phyloP scores from a whole-genome alignment of 2,797 vertebrate species.

The Pipistrellus pipistrellus region DNA sequence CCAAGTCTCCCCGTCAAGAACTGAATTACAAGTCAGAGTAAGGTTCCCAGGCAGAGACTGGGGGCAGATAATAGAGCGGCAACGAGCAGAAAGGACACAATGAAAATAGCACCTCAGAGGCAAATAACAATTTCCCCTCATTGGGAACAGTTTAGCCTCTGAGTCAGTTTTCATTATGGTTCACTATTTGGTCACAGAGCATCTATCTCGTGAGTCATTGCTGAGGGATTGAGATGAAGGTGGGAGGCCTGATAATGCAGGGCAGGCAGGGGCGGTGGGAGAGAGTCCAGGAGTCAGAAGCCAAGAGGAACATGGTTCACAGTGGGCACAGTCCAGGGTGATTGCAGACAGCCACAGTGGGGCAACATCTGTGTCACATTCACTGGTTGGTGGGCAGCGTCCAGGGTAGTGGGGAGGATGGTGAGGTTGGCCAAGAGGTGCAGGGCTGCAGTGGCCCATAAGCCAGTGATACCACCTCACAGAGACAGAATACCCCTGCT shows the following conservation, averaged over 20 bases:
- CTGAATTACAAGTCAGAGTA: neutral
- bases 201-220: neutral
- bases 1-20: neutral
- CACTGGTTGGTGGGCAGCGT: neutral
- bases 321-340: neutral
- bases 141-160: neutral
- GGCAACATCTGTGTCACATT: neutral
- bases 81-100: neutral
- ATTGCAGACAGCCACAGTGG: neutral
- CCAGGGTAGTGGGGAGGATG: rapidly evolving
- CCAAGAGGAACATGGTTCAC: neutral
- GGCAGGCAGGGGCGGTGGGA: too few relatives aligned
- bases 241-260: neutral
- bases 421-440: neutral
- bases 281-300: neutral
- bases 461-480: neutral
- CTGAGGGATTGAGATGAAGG: neutral
- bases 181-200: neutral
- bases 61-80: neutral
- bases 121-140: neutral
- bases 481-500: neutral
- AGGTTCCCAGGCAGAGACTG: neutral
- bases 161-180: neutral
- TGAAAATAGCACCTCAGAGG: neutral
- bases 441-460: neutral